Conservation (phyloP, 2,797 vertebrate species). For the Enteromius fasciolatus region DNA sequence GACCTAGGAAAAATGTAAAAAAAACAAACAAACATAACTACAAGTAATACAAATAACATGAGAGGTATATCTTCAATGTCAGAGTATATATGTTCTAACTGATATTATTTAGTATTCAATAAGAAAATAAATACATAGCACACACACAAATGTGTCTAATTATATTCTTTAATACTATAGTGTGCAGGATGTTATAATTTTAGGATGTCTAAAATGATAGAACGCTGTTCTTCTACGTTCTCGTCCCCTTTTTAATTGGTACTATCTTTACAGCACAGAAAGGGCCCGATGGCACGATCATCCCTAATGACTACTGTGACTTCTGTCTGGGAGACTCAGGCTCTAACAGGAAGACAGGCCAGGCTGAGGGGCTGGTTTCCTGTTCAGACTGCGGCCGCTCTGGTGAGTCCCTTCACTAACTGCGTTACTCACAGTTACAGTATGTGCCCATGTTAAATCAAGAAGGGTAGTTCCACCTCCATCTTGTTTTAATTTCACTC, state of each 20-base stretch:
- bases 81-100: background rate
- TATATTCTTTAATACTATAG: background rate
- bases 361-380: slow-evolving; percentile 94
- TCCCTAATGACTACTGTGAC: slow-evolving; percentile 99
- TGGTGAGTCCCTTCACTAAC: slow-evolving; percentile 80
- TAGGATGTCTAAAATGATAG: background rate
- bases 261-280: slow-evolving; percentile 86
- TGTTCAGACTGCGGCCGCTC: slow-evolving; percentile 98
- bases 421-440: slow-evolving; percentile 28
- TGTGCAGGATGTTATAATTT: background rate
- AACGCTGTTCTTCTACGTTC: background rate
- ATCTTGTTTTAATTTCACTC: background rate
- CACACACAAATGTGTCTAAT: background rate
- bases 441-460: slow-evolving; percentile 44
- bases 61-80: too few species aligned
- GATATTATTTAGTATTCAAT: background rate
- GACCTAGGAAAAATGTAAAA: too few species aligned
- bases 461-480: slow-evolving; percentile 19
- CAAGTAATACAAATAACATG: too few species aligned
- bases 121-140: background rate
- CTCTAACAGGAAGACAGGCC: slow-evolving; percentile 96
- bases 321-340: slow-evolving; percentile 96
- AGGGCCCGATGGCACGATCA: slow-evolving; percentile 88
- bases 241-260: slow-evolving; percentile 21
- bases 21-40: too few species aligned